Conservation (phyloP, 2,888 invertebrate species). For the Trachelus tabidus region DNA sequence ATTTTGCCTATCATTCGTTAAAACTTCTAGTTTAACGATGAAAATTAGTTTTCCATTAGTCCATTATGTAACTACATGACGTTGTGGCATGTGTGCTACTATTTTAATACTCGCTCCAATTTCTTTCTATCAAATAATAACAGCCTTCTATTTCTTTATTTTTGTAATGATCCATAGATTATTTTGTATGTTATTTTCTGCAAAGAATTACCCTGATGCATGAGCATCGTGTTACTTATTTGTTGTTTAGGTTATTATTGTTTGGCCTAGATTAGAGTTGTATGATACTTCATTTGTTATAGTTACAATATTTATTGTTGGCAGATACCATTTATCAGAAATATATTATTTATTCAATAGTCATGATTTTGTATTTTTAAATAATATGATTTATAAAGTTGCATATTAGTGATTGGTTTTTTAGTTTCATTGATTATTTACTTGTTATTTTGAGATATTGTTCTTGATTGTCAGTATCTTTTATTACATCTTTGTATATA, state of each 20-base stretch:
- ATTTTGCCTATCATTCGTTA: background rate
- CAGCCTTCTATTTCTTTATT: background rate
- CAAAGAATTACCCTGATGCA: background rate
- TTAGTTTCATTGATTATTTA: too few species aligned
- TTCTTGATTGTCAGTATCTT: too few species aligned
- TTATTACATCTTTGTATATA: too few species aligned
- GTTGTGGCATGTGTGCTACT: background rate
- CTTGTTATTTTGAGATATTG: too few species aligned
- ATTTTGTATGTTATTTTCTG: background rate
- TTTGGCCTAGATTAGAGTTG: background rate
- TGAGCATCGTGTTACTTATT: background rate
- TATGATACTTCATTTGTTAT: background rate
- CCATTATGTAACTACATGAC: slow-evolving; percentile 1
- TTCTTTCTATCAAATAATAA: background rate
- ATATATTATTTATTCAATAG: too few species aligned
- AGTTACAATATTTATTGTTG: background rate
- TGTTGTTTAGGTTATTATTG: background rate
- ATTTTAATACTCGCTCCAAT: background rate
- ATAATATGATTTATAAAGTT: too few species aligned
- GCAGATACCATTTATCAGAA: too few species aligned
- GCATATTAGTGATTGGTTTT: too few species aligned
- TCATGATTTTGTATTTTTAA: too few species aligned
- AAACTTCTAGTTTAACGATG: background rate
- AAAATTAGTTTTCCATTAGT: background rate
- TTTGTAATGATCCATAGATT: background rate